These are phyloP conservation scores for Lethrus apterus DNA, from an alignment of 1,140 invertebrate genomes.

Conservation along the genomic window DNA sequence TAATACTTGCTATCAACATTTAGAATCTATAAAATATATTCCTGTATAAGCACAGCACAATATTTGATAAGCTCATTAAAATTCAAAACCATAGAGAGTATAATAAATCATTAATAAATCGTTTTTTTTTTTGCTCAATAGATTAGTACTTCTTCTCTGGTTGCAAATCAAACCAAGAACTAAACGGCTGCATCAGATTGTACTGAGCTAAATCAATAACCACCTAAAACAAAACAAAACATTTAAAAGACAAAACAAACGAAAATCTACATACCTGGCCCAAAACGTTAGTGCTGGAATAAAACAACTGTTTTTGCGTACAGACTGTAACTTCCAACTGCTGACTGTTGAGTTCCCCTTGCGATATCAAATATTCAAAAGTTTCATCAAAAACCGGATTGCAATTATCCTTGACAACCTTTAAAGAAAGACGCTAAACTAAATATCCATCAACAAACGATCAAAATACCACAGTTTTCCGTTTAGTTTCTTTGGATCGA, in stretches of 20 bases:
- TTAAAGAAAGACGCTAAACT: conserved; percentile 14
- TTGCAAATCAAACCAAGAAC: conserved; percentile 63
- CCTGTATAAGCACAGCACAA: neutral
- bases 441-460: conserved; percentile 2
- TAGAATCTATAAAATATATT: neutral
- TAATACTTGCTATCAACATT: neutral
- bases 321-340: conserved; percentile 74
- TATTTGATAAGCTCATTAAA: neutral
- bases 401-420: conserved; percentile 79
- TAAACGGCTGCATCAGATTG: conserved; percentile 56
- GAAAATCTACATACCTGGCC: conserved; percentile 55
- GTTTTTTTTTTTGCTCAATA: too few species aligned
- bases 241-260: conserved; percentile 13
- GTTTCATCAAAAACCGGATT: conserved; percentile 88
- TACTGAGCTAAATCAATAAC: conserved; percentile 57
- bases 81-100: neutral
- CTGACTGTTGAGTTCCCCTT: conserved; percentile 63
- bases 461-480: conserved; percentile 69
- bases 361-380: conserved; percentile 76
- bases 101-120: neutral
- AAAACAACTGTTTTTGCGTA: conserved; percentile 73
- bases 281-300: conserved; percentile 68
- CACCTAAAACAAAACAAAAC: conserved; percentile 45
- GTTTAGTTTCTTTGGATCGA: conserved; percentile 76
- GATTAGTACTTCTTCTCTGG: conserved; percentile 47